phyloP scores from a whole-genome alignment of 1,140 invertebrate genomes.

The Megalopta genalis region DNA sequence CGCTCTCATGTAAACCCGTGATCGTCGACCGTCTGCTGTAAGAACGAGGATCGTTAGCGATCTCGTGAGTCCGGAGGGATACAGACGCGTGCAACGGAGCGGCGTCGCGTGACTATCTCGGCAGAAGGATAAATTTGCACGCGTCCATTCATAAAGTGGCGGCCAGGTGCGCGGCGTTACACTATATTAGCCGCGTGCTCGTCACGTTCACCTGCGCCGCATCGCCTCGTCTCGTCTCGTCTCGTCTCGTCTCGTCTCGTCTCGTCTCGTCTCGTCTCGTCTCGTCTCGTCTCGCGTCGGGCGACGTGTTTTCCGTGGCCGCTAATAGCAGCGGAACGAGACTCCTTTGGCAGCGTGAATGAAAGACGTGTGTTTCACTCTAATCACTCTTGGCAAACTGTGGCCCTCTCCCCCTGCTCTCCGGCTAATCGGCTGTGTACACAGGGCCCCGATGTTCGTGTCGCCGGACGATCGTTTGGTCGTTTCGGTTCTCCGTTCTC shows the following conservation, averaged over 20 bases:
- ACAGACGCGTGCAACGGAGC: background rate
- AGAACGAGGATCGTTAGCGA: background rate
- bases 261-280: no score
- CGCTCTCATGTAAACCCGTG: no score
- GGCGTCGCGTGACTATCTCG: conserved; percentile 45
- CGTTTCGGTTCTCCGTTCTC: conserved; percentile 1
- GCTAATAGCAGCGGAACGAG: conserved; percentile 39
- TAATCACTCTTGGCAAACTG: conserved; percentile 57
- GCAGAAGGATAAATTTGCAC: conserved; percentile 35
- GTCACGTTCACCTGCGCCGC: background rate
- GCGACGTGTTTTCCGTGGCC: background rate
- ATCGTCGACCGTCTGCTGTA: no score
- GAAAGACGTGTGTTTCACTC: conserved; percentile 59
- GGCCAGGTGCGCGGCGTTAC: conserved; percentile 8
- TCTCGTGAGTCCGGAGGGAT: conserved; percentile 10
- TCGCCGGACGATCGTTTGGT: conserved; percentile 36
- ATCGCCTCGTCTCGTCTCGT: no score
- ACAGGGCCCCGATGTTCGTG: conserved; percentile 40
- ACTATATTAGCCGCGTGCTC: background rate
- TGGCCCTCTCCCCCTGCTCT: background rate
- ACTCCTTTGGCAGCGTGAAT: conserved; percentile 53
- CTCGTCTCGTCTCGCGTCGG: no score
- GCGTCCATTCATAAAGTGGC: conserved; percentile 40
- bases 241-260: no score
- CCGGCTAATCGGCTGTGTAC: conserved; percentile 55